Percentiles rank a stretch among this genome's conserved stretches.
Conservation (phyloP, 2,113 vertebrate genomes). For the Camelus dromedarius region DNA sequence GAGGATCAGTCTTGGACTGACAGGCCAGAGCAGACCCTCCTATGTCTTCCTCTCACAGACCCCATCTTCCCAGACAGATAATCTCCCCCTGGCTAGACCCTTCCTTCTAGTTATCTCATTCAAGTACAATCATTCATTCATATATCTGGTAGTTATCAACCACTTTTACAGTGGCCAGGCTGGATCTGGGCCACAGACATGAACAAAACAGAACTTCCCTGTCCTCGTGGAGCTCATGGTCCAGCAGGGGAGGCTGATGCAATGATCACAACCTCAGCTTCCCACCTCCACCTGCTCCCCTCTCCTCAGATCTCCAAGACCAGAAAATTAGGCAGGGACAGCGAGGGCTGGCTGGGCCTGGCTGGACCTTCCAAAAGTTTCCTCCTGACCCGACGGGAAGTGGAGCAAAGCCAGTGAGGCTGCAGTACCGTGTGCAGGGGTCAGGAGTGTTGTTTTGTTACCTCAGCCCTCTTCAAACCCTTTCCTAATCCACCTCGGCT, state of each 20-base stretch:
- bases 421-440: not conserved
- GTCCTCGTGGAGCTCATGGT: not conserved
- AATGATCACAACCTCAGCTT: not conserved
- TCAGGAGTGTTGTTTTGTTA: slow-evolving; percentile 29
- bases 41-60: not conserved
- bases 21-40: not conserved
- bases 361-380: not conserved
- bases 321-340: not conserved
- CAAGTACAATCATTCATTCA: not conserved
- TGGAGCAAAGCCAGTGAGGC: not conserved
- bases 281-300: not conserved
- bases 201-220: not conserved
- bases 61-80: not conserved
- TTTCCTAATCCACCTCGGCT: slow-evolving; percentile 20
- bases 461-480: not conserved
- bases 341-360: not conserved
- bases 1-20: not conserved
- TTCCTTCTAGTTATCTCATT: not conserved
- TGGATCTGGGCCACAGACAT: not conserved
- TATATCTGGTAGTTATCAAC: not conserved
- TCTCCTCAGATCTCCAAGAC: not conserved
- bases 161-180: not conserved
- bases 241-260: not conserved
- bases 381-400: not conserved
- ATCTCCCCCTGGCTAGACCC: not conserved